Evolutionary conservation across 53 echinoderm and acorn worm species (phyloP).

Genomic region (Glandiceps talaboti): DNA sequence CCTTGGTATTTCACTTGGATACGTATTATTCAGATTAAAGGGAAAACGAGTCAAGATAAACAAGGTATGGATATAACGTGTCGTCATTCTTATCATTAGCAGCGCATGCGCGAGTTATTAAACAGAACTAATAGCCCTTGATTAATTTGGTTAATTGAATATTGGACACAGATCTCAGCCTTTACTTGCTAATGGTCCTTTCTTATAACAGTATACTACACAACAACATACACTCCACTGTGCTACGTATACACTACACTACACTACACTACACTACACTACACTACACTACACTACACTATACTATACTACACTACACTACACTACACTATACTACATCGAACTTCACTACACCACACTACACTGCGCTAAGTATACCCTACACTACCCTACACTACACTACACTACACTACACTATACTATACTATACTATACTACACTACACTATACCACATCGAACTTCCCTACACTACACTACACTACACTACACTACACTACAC

Average conservation of each 20-base stretch:
- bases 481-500: neutral
- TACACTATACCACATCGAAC: neutral
- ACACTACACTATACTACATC: neutral
- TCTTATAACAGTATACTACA: neutral
- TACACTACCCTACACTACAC: neutral
- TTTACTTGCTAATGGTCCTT: no score
- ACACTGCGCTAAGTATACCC: neutral
- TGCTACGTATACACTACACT: neutral
- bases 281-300: neutral
- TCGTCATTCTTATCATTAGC: no score
- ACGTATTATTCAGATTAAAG: no score
- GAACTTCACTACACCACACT: neutral
- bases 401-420: neutral
- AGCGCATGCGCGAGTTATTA: no score
- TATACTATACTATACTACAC: neutral
- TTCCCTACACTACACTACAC: neutral
- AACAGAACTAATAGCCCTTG: no score
- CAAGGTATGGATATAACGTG: no score
- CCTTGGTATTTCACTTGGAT: no score
- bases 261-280: neutral
- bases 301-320: neutral
- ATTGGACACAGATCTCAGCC: no score
- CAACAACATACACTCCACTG: neutral
- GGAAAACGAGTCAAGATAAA: no score
- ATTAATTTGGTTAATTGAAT: no score